Conservation (phyloP, 2,113 vertebrate genomes). For the Alethe diademata region DNA sequence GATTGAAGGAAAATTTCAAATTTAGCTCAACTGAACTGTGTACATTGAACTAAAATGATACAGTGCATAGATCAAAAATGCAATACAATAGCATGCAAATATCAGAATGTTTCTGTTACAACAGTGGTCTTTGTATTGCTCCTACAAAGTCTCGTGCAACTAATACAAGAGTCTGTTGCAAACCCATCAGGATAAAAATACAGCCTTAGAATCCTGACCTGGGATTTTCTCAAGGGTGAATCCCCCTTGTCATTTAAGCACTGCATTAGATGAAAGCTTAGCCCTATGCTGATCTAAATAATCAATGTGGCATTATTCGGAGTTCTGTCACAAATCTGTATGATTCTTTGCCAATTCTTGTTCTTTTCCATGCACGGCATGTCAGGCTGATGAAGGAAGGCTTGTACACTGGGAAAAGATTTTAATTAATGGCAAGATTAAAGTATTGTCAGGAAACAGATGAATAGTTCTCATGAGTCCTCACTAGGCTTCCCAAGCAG, state of each 20-base stretch:
- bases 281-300: constrained; percentile 8
- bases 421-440: constrained; percentile 73
- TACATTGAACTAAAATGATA: background rate
- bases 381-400: constrained; percentile 54
- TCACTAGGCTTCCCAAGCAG: constrained; percentile 43
- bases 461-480: constrained; percentile 59
- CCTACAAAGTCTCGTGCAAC: background rate
- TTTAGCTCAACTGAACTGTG: background rate
- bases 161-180: background rate
- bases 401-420: constrained; percentile 52
- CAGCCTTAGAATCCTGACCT: background rate
- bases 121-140: background rate
- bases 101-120: background rate
- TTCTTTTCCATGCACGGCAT: constrained; percentile 6
- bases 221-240: background rate
- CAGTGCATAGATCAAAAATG: background rate
- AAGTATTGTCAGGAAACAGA: constrained; percentile 71
- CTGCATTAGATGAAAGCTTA: constrained; percentile 4
- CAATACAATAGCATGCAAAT: background rate
- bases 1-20: background rate
- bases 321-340: constrained; percentile 40
- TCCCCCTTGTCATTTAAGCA: constrained; percentile 12
- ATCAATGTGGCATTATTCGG: background rate
- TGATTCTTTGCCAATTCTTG: constrained; percentile 26
- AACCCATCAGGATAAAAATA: background rate